Evolutionary conservation across 2,888 invertebrate genomes (phyloP).

Genomic region (Hololepta plana): DNA sequence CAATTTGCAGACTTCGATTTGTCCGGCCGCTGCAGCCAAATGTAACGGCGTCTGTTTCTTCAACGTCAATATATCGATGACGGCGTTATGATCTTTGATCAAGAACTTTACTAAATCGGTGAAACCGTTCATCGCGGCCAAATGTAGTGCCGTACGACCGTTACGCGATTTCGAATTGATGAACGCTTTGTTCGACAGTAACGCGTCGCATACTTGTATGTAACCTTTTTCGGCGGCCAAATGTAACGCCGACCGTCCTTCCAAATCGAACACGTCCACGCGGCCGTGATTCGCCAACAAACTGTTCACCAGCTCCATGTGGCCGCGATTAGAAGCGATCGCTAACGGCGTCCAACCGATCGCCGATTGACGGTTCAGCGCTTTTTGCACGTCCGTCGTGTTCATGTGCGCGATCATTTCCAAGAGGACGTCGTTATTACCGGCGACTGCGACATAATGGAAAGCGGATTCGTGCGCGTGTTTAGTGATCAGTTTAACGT

Average conservation of each 20-base stretch:
- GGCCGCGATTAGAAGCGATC: constrained; percentile 90
- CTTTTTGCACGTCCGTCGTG: constrained; percentile 77
- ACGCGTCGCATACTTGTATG: constrained; percentile 71
- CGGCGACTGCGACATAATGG: constrained; percentile 87
- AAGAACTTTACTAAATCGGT: constrained; percentile 79
- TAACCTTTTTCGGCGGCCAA: constrained; percentile 89
- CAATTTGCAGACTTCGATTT: constrained; percentile 86
- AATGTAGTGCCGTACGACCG: constrained; percentile 89
- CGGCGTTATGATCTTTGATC: constrained; percentile 87
- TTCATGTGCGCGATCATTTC: constrained; percentile 90
- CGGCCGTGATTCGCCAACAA: constrained; percentile 86
- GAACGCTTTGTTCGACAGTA: constrained; percentile 91
- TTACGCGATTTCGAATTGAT: constrained; percentile 97
- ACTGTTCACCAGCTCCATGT: constrained; percentile 82
- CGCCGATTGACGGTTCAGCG: constrained; percentile 84
- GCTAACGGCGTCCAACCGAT: constrained; percentile 95
- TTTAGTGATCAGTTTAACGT: constrained; percentile 69
- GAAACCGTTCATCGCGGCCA: constrained; percentile 94
- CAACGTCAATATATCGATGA: constrained; percentile 87
- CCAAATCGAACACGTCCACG: constrained; percentile 96
- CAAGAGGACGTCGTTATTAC: constrained; percentile 85
- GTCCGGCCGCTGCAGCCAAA: constrained; percentile 89
- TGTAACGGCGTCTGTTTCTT: constrained; percentile 96
- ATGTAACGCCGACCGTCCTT: constrained; percentile 88
- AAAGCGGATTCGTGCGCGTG: constrained; percentile 85